These are phyloP conservation scores for Aplysia californica DNA, from an alignment of 1,140 invertebrate species.

Conservation along the genomic window DNA sequence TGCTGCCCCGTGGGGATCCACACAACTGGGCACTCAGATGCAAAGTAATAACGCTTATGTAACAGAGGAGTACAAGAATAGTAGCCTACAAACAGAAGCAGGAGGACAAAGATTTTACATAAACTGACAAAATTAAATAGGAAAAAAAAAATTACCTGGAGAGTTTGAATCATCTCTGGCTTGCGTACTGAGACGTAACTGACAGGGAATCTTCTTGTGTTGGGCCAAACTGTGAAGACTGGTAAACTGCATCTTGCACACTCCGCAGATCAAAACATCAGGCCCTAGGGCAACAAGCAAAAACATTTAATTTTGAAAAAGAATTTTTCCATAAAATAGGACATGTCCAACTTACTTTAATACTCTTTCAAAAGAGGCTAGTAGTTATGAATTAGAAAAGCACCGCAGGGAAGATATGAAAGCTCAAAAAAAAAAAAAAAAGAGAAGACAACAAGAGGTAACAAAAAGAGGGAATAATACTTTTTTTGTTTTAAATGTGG, in stretches of 20 bases:
- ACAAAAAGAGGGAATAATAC: too few relatives aligned
- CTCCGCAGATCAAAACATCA: slow-evolving; percentile 89
- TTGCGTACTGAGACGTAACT: slow-evolving; percentile 86
- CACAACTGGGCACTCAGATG: too few relatives aligned
- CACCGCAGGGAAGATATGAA: too few relatives aligned
- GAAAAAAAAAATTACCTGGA: background rate
- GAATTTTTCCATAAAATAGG: too few relatives aligned
- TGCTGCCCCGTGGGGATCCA: too few relatives aligned
- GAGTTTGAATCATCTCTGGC: slow-evolving; percentile 68
- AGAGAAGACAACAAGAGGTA: too few relatives aligned
- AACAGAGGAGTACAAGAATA: background rate
- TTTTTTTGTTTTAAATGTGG: too few relatives aligned
- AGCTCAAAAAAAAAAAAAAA: background rate
- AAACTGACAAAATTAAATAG: background rate
- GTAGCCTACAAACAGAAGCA: background rate
- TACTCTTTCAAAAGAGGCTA: too few relatives aligned
- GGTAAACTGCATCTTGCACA: slow-evolving; percentile 85
- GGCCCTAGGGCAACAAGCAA: slow-evolving; percentile 77
- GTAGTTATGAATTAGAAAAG: too few relatives aligned
- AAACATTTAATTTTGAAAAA: slow-evolving; percentile 3
- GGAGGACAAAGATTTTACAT: background rate
- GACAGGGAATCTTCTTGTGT: slow-evolving; percentile 87
- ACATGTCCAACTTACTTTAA: too few relatives aligned
- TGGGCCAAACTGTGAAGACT: slow-evolving; percentile 85
- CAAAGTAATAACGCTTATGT: background rate